Evolutionary conservation across 1,140 invertebrate species (phyloP).

Genomic region (Neodiprion pinetum): DNA sequence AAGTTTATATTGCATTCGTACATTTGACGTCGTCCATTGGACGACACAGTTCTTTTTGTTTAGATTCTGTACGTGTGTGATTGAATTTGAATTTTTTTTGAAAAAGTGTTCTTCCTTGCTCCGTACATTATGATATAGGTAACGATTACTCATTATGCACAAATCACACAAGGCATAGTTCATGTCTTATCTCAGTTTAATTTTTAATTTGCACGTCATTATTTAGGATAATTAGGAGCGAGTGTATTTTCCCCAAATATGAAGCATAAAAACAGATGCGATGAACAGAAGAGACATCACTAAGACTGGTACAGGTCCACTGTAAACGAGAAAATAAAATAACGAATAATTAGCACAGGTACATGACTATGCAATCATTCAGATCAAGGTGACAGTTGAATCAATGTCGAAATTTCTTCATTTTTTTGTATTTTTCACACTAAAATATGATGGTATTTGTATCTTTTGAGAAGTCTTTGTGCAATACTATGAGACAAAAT

Average conservation of each 20-base stretch:
- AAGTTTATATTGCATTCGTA: no score
- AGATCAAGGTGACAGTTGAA: neutral
- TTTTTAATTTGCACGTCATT: slow-evolving; percentile 9
- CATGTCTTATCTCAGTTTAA: slow-evolving; percentile 8
- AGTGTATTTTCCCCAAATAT: slow-evolving; percentile 99
- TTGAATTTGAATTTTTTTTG: no score
- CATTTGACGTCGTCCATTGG: no score
- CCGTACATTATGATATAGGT: no score
- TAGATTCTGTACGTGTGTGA: no score
- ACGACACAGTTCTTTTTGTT: no score
- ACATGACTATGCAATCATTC: neutral
- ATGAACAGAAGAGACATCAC: slow-evolving; percentile 99
- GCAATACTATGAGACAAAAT: no score
- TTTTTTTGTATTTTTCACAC: neutral
- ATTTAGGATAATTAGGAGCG: slow-evolving; percentile 72
- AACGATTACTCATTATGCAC: neutral
- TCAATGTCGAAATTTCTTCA: no score
- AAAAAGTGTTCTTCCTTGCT: no score
- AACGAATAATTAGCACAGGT: neutral
- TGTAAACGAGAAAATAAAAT: slow-evolving; percentile 63
- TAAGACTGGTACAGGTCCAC: slow-evolving; percentile 98
- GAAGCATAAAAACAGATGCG: slow-evolving; percentile 99
- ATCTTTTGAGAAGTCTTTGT: no score
- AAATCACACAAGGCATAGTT: neutral
- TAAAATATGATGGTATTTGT: neutral